Percentiles rank a stretch among this genome's conserved stretches.
Conservation (phyloP, 2,113 vertebrate genomes). For the Indri indri region DNA sequence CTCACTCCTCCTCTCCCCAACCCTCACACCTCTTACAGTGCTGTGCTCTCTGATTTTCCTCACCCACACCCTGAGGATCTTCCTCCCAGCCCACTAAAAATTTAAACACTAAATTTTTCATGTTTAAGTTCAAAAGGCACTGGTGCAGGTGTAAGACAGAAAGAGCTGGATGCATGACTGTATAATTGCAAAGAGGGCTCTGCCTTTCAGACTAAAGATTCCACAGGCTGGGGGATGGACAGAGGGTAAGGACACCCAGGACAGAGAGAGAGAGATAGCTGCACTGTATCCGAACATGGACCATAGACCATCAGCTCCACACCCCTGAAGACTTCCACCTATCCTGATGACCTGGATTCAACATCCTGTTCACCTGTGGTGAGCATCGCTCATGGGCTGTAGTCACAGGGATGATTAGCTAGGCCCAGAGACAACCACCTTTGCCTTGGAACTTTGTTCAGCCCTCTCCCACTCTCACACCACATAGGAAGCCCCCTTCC, state of each 20-base stretch:
- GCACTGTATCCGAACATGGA: not conserved
- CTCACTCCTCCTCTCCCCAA: not conserved
- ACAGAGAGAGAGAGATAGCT: not conserved
- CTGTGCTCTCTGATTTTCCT: not conserved
- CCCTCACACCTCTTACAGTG: not conserved
- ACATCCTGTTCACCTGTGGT: not conserved
- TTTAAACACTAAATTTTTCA: not conserved
- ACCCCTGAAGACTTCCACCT: not conserved
- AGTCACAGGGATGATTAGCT: not conserved
- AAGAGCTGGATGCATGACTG: not conserved
- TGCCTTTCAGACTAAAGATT: not conserved
- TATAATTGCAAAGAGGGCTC: not conserved
- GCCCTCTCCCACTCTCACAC: not conserved
- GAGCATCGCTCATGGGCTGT: not conserved
- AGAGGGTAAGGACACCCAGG: not conserved
- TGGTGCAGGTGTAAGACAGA: not conserved
- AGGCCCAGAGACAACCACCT: not conserved
- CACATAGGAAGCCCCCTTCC: not conserved
- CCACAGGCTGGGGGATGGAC: not conserved
- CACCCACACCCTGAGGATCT: not conserved
- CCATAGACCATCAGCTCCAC: not conserved
- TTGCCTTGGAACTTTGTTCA: not conserved
- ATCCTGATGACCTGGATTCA: not conserved
- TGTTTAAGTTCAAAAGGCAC: conserved; percentile 33
- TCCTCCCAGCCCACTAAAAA: not conserved